Evolutionary conservation across 2,888 invertebrate genomes (phyloP).

Genomic region (Drosophila formosana): DNA sequence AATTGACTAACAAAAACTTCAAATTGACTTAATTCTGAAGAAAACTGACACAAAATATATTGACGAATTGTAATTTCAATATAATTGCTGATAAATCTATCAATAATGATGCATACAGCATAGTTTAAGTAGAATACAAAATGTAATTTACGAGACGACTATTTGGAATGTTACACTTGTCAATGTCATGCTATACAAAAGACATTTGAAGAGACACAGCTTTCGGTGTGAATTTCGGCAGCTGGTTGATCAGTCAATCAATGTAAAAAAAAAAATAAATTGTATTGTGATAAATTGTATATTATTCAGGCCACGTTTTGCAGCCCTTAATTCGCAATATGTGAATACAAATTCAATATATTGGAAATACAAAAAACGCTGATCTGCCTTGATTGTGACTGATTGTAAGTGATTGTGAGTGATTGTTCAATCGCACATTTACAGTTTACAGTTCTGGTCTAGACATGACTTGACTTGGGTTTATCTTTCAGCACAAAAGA

Average conservation of each 20-base stretch:
- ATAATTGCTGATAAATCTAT: no score
- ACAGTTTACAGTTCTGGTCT: not conserved
- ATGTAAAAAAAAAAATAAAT: not conserved
- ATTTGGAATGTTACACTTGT: no score
- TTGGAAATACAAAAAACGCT: not conserved
- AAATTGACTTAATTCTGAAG: no score
- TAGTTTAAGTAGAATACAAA: no score
- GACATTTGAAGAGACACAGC: no score
- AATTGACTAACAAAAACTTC: no score
- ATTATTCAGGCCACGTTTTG: not conserved
- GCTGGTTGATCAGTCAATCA: conserved; percentile 1
- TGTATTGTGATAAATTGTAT: not conserved
- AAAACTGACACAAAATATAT: no score
- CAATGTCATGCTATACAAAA: no score
- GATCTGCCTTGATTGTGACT: not conserved
- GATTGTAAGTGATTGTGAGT: not conserved
- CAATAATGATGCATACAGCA: no score
- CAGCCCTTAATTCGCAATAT: not conserved
- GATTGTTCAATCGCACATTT: conserved; percentile 2
- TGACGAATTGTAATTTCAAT: no score
- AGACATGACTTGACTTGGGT: not conserved
- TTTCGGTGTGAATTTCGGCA: no score
- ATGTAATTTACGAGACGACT: no score
- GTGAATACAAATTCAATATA: not conserved
- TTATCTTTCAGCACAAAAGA: conserved; percentile 14